Base-by-base conservation (phyloP, 2,113 vertebrate species). In the Axis porcinus region DNA sequence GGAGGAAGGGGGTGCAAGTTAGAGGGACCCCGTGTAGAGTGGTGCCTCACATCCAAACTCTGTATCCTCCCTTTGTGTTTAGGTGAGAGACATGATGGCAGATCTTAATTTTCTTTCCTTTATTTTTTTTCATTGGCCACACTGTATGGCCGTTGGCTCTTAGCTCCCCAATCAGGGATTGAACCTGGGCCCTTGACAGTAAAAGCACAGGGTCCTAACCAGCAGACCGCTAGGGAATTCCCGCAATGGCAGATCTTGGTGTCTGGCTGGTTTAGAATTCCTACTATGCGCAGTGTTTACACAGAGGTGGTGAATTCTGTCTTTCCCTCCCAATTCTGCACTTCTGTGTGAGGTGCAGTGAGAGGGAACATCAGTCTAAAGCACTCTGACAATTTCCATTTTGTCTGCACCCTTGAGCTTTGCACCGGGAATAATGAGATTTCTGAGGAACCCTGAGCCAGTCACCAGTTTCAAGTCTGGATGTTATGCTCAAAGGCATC, bases 341-440 rank as follows among this genome's bases (percentile, higher is more conserved):
- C 87, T 91, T 98, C 94, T 76, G 28, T 82, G 36, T 88, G 94
- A 96, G 47, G 83, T 91, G 36, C 90, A 55, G 17, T 74, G 64
- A 90, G 57, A 95, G 86, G 86, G 95, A 79, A 96, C 96, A 97
- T 96, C 47, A 88, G 78, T 64, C 89, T 90, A 81, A 84, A 27
- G 4, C 50, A 50, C 97, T 78, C 40, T 33, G 62, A 93, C 60
- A 85, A 52, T 96, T 97, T 94, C 57, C 87, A 92, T 97, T 96
- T 91, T 76, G 52, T n/a, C 95, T 19, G 43, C 85, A 92, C 86
- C 78, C 8, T 50, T 62, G 60, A 60, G 85, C 89, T 94, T 96
- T 97, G 36, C 21, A 17, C 60, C 1, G 88, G 92, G 84, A 98
- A 86, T 89, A 97, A 96, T 74, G 88, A 93, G 91, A 60, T 97